Base-by-base conservation (phyloP, 1,140 invertebrate species). In the Bicyclus anynana region DNA sequence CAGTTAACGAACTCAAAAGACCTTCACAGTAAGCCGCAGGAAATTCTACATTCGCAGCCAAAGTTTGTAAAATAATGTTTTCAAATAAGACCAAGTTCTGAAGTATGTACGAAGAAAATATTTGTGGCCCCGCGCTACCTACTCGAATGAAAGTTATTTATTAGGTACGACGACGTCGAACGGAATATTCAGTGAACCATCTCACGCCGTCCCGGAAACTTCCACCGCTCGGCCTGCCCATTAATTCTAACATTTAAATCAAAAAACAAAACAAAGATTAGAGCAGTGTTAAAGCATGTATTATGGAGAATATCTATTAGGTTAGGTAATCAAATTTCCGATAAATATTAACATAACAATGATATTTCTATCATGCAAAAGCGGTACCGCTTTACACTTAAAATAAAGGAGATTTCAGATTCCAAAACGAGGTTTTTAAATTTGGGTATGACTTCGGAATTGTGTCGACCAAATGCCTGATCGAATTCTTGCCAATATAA, bases 1-100 rank as follows among this genome's bases (percentile, higher is more conserved):
- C 46, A 56, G 46, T 56, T 35, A 56, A 21, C 53, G 38, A 42
- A 57, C 27, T 57, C 48, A 18, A 26, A 27, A 18, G 27, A 58
- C 48, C 48, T 52, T 33, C 27, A 38, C 40, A 46, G 35, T 58
- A 58, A 58, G 29, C 47, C 48, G 40, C 49, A 47, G 29, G 18
- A 46, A 46, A 52, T 47, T 33, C 40, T 37, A 52, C 48, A 47
- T 58, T 58, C 18, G 42, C 52, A 58, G 16, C 5, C n/a, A 42
- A 42, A 42, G n/a, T 38, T 16, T 42, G 9, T 42, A 42, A 42
- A 42, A 42, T 20, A 42, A 42, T 42, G 17, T 42, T 42, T 42
- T 18, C 38, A 42, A 42, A 40, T 16, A 40, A 40, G 38, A 20
- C 38, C 1, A 42, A 42, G 38, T 42, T 42, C 35, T 42, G 13